Evolutionary conservation across 2,888 invertebrate genomes (phyloP), one percentile per base, ranked within the genome.

Genomic region (Cheilosia variabilis): DNA sequence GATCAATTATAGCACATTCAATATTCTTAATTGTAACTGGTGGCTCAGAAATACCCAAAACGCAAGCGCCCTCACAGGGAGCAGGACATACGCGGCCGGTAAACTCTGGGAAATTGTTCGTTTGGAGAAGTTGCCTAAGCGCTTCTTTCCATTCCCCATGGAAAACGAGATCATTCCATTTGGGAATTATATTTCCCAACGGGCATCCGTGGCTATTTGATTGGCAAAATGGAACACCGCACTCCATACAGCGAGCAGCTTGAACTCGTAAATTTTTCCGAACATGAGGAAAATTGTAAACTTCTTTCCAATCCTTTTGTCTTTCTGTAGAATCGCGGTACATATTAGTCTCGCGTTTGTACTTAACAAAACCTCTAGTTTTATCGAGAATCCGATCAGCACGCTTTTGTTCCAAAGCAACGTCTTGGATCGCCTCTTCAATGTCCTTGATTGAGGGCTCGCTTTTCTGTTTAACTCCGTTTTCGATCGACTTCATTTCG

Each of bases 21-120:
- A 99, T 99, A 92, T 98, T 98, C 93, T 99, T 99, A 92, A 99
- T 99, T 84, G 99, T 99, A 27, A 99, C 99, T 13, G 99, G 95
- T 3, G 98, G 98, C 89, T 98, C 97, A 22, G 97, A 98, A 91
- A 99, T 99, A 76, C 95, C 98, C 87, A 99, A 93, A 77, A 99
- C 99, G 92, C 99, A 99, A 3, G 99, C 98, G 62, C 98, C 99
- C 93, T 99, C 99, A 92, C 99, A 99, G 9, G 99, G 99, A 10
- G 99, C 99, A 1, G 99, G 97, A 88, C 97, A 97, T 19, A 97
- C 97, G 89, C 99, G 94, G 0, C 98, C 98, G 34, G 98, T 98
- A 92, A 98, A 98, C 92, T 98, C 98, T n/a, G 99, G 99, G 93
- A 99, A 99, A 92, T 99, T 99, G 91, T 99, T 99, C 0, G 99